These are phyloP conservation scores for rat (Rattus norvegicus) DNA, from an alignment of 2,113 vertebrate species.

Conservation along the genomic window DNA sequence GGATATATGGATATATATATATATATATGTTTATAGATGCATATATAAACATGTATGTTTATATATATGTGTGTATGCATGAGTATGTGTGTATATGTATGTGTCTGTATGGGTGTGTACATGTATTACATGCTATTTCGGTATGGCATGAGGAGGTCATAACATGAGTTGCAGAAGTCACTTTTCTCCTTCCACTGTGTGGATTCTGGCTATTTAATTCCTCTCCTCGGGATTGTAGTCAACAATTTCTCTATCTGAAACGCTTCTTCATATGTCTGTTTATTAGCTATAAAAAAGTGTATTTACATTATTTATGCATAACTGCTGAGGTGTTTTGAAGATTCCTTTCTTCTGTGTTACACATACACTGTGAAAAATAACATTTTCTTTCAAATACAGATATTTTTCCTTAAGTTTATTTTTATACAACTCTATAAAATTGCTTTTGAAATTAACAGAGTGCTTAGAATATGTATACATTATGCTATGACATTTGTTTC, in stretches of 20 bases:
- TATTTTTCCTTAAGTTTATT: background rate
- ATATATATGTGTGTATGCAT: background rate
- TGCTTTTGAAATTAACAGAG: background rate
- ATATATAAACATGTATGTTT: too few species aligned
- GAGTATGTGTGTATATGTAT: background rate
- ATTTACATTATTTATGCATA: background rate
- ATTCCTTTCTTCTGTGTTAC: background rate
- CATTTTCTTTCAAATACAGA: background rate
- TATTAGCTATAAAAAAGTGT: background rate
- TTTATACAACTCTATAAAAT: background rate
- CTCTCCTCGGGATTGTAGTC: background rate
- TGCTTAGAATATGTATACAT: background rate
- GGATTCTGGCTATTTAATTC: background rate
- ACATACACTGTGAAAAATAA: background rate
- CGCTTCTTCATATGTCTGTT: background rate
- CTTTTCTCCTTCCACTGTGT: background rate
- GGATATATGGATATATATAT: too few species aligned
- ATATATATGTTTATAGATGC: too few species aligned
- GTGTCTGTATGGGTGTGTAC: background rate
- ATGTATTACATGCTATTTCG: background rate
- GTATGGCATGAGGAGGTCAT: too few species aligned
- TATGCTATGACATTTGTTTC: background rate
- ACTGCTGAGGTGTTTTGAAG: background rate
- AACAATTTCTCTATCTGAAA: background rate
- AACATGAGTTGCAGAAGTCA: background rate